Percentiles rank a stretch among this genome's conserved stretches.
These are phyloP conservation scores for Lutraria lutraria DNA, from an alignment of 2,888 invertebrate species.

Conservation along the genomic window DNA sequence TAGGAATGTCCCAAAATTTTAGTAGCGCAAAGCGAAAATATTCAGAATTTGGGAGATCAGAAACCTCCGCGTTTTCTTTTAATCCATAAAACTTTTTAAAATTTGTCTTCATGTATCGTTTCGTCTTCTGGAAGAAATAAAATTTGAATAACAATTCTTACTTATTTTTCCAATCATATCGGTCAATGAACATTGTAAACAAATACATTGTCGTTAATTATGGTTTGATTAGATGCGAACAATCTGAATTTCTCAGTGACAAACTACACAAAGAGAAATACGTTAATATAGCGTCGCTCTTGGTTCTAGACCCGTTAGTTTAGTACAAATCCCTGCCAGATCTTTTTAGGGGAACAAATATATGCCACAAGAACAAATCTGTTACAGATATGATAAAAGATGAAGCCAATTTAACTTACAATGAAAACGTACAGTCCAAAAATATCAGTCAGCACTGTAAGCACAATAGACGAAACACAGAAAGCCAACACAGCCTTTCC, in stretches of 20 bases:
- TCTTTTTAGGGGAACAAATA: no score
- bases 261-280: no score
- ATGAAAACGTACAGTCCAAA: conserved; percentile 7
- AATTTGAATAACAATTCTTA: no score
- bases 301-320: neutral
- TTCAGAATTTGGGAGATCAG: conserved; percentile 46
- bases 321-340: neutral
- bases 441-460: conserved; percentile 1
- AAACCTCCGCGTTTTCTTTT: conserved; percentile 6
- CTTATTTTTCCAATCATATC: no score
- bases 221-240: neutral
- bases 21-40: conserved; percentile 38
- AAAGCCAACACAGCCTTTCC: conserved; percentile 16
- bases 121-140: conserved; percentile 38
- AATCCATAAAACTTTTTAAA: conserved; percentile 44
- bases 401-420: no score
- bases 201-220: no score
- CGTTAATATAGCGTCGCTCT: neutral
- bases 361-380: no score
- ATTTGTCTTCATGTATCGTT: conserved; percentile 49
- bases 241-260: no score
- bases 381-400: no score
- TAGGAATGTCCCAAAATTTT: conserved; percentile 50
- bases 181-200: no score
- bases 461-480: conserved; percentile 33